phyloP scores from a whole-genome alignment of 2,888 invertebrate genomes.

The Hyles lineata region DNA sequence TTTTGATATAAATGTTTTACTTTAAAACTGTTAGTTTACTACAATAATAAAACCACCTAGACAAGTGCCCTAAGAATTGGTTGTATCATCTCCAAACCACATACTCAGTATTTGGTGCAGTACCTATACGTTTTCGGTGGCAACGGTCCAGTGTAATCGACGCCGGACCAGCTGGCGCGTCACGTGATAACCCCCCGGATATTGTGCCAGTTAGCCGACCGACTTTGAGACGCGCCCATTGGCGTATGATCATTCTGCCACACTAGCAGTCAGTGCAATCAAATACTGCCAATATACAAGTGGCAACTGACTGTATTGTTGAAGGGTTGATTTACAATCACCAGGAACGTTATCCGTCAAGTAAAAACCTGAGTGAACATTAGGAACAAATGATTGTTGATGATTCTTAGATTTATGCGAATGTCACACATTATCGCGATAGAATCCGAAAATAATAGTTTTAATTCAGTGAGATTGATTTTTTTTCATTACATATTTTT shows the following conservation, averaged over 20 bases:
- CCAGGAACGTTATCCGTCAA: no score
- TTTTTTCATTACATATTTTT: no score
- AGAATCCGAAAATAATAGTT: no score
- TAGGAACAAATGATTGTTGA: no score
- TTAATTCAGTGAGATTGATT: no score
- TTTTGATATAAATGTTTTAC: no score
- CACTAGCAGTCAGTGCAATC: not conserved
- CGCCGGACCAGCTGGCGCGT: constrained; percentile 62
- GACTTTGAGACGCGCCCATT: constrained; percentile 40
- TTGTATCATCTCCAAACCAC: constrained; percentile 19
- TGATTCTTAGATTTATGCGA: no score
- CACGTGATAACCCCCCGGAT: constrained; percentile 60
- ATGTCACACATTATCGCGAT: no score
- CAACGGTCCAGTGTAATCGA: constrained; percentile 62
- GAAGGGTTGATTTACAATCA: no score
- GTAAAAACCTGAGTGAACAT: no score
- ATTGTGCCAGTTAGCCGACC: constrained; percentile 61
- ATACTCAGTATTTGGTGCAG: constrained; percentile 17
- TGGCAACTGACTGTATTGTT: no score
- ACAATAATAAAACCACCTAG: not conserved
- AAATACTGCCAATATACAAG: not conserved
- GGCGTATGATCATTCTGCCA: constrained; percentile 32
- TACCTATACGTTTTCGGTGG: constrained; percentile 47
- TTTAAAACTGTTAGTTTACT: no score
- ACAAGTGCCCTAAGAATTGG: not conserved